Evolutionary conservation across 2,888 invertebrate genomes (phyloP), one percentile per base, ranked within the genome.

Genomic region (Drosophila antonietae): DNA sequence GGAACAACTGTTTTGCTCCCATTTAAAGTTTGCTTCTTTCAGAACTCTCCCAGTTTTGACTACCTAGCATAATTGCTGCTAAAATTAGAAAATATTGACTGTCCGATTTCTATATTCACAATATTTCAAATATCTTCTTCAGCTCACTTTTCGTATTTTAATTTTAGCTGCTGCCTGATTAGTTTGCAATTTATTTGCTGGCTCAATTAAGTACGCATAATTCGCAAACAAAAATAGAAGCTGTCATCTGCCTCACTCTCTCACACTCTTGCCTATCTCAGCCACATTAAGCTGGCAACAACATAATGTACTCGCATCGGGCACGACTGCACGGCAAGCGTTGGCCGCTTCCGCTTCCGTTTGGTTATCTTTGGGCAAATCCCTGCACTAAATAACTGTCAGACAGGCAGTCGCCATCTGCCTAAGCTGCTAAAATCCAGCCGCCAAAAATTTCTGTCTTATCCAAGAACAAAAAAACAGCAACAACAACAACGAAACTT

Each of bases 371-470:
- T 58, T 35, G 7, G 59, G 63, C 79, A 81, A 84, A 88, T 81
- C 89, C 84, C 87, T 70, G 73, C 77, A 86, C 84, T 84, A 88
- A 84, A 88, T 88, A 86, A 86, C 77, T 87, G 87, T 72, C 83
- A 68, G 68, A 44, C 33, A 62, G 57, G 44, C 73, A 73, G 56
- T 46, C 12, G 49, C 49, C 56, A 41, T 59, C 58, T 55, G 47
- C 15, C 39, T 37, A 46, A 37, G 49, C 58, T 51, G 43, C 44
- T 43, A 31, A 18, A 37, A 46, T 5, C 53, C 12, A 47, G 33
- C 53, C 28, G 35, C 15, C 52, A 60, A 4, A 43, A 31, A 70
- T 68, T 70, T 72, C 41, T 47, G 55, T 43, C 41, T 53, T 18
- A 51, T 49, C n/a, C 44, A 46, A 52, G 37, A 20, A 20, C 14